phyloP scores from a whole-genome alignment of 2,888 invertebrate species.

The Drosophila paranaensis region DNA sequence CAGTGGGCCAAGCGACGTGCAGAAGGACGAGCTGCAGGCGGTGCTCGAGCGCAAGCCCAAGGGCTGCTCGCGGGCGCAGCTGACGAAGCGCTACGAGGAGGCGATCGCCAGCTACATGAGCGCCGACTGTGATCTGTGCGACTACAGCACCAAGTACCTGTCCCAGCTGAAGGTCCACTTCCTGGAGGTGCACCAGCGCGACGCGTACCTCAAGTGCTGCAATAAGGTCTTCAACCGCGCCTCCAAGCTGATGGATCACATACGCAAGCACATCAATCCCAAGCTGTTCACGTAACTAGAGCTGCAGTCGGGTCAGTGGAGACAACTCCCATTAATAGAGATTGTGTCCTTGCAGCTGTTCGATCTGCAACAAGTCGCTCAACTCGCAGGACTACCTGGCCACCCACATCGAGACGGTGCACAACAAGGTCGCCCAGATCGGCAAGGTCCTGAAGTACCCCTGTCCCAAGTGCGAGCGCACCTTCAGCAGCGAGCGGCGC shows the following conservation, averaged over 20 bases:
- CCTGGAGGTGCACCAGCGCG: slow-evolving; percentile 69
- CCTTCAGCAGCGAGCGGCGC: slow-evolving; percentile 68
- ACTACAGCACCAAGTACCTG: slow-evolving; percentile 67
- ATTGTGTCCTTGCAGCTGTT: slow-evolving; percentile 44
- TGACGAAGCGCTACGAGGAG: slow-evolving; percentile 69
- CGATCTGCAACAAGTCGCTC: slow-evolving; percentile 68
- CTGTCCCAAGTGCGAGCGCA: slow-evolving; percentile 67
- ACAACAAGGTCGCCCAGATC: slow-evolving; percentile 65
- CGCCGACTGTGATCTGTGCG: slow-evolving; percentile 78
- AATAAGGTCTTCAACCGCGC: slow-evolving; percentile 72
- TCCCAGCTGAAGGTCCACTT: slow-evolving; percentile 76
- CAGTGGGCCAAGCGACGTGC: slow-evolving; percentile 30
- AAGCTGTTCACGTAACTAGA: slow-evolving; percentile 71
- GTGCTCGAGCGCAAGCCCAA: slow-evolving; percentile 67
- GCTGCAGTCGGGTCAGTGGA: no score
- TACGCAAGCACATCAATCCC: slow-evolving; percentile 80
- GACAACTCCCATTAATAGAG: no score
- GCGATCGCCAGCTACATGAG: slow-evolving; percentile 74
- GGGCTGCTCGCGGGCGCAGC: slow-evolving; percentile 68
- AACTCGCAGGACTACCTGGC: slow-evolving; percentile 71
- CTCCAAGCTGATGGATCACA: slow-evolving; percentile 75
- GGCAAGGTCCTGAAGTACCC: slow-evolving; percentile 64
- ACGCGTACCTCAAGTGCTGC: slow-evolving; percentile 80
- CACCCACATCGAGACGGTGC: slow-evolving; percentile 72
- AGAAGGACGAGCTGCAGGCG: slow-evolving; percentile 52